Evolutionary conservation across 2,888 invertebrate genomes (phyloP).

Genomic region (Scaptomyza flava): DNA sequence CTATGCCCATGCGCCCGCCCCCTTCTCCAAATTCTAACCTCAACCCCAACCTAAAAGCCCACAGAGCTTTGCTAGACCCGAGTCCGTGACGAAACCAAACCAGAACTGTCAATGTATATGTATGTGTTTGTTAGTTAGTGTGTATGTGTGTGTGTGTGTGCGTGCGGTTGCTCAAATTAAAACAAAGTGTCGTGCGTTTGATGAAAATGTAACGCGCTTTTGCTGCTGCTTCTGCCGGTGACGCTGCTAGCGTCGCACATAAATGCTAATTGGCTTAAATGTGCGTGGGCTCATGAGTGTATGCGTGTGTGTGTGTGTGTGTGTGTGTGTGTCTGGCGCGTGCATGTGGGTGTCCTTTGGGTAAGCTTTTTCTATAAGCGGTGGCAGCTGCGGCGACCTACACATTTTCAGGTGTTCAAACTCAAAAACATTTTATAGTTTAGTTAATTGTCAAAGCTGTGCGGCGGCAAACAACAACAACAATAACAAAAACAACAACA

Average conservation of each 20-base stretch:
- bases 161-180: slow-evolving; percentile 77
- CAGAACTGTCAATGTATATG: slow-evolving; percentile 62
- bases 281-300: slow-evolving; percentile 50
- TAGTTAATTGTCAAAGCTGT: slow-evolving; percentile 76
- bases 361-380: slow-evolving; percentile 53
- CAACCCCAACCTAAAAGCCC: slow-evolving; percentile 17
- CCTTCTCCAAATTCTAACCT: too few species aligned
- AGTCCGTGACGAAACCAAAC: slow-evolving; percentile 74
- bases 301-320: slow-evolving; percentile 21
- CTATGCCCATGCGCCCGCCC: slow-evolving; percentile 1
- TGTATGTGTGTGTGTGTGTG: slow-evolving; percentile 51
- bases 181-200: slow-evolving; percentile 80
- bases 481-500: too few species aligned
- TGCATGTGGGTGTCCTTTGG: slow-evolving; percentile 46
- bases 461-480: slow-evolving; percentile 32
- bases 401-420: slow-evolving; percentile 72
- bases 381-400: slow-evolving; percentile 34
- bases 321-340: slow-evolving; percentile 24
- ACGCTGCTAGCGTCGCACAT: slow-evolving; percentile 63
- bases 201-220: slow-evolving; percentile 79
- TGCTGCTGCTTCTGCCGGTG: slow-evolving; percentile 15
- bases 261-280: slow-evolving; percentile 81
- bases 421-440: slow-evolving; percentile 79
- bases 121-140: slow-evolving; percentile 28
- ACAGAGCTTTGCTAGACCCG: slow-evolving; percentile 27